These are phyloP conservation scores for Ptilodon capucinus DNA, from an alignment of 2,888 invertebrate species.

Conservation along the genomic window DNA sequence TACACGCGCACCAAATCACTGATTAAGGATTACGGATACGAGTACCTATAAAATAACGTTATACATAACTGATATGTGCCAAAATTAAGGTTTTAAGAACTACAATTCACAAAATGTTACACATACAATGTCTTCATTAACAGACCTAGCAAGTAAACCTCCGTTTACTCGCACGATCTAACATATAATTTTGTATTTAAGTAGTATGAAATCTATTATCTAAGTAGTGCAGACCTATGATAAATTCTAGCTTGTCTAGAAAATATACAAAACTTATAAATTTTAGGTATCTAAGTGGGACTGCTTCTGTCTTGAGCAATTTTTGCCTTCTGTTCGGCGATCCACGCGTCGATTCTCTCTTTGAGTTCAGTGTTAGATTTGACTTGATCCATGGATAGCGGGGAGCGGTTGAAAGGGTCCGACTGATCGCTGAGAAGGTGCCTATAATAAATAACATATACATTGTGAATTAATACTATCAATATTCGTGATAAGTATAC, in stretches of 20 bases:
- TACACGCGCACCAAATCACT: background rate
- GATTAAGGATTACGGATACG: background rate
- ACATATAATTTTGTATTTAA: constrained; percentile 21
- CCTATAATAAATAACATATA: constrained; percentile 62
- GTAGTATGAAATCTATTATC: constrained; percentile 30
- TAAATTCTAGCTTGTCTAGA: constrained; percentile 26
- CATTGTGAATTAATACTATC: too few relatives aligned
- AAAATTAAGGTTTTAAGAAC: constrained; percentile 16
- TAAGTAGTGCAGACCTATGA: constrained; percentile 18
- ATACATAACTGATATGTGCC: constrained; percentile 31
- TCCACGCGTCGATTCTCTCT: constrained; percentile 91
- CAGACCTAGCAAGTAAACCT: constrained; percentile 2
- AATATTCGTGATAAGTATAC: too few relatives aligned
- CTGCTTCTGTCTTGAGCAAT: constrained; percentile 49
- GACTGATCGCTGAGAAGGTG: constrained; percentile 96
- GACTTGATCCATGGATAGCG: constrained; percentile 96
- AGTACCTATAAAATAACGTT: constrained; percentile 5
- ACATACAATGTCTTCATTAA: constrained; percentile 21
- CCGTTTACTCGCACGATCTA: background rate
- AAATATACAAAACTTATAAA: constrained; percentile 27
- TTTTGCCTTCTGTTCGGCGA: constrained; percentile 82
- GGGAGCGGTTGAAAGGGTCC: constrained; percentile 97
- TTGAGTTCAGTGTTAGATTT: constrained; percentile 90
- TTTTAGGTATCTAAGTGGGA: constrained; percentile 26
- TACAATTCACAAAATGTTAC: constrained; percentile 23